Base-by-base conservation (phyloP, 1,140 invertebrate genomes). In the Druon quercuslanigerum region DNA sequence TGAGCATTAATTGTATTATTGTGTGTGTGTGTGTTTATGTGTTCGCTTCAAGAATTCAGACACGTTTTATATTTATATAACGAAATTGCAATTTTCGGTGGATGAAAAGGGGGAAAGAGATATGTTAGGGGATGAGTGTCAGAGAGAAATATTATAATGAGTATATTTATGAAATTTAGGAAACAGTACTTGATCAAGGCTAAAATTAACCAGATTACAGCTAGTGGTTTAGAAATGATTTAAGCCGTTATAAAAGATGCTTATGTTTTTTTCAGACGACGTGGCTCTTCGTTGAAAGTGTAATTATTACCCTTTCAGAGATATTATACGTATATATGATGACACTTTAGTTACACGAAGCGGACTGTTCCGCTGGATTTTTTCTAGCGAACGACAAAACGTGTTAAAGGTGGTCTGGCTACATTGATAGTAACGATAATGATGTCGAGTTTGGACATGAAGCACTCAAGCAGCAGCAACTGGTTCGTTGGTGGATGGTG, bases 361-460 rank as follows among this genome's bases (percentile, higher is more conserved):
- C 40, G 20, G 33, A 46, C 40, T 66, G 16, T 20, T 66, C 33
- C 57, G 12, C 6, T 8, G 25, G 40, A 33, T 33, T 66, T 66
- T 66, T 66, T 40, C 25, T 40, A 66, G 14, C 20, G 20, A 16
- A 46, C 33, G 60, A 66, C 75, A 71, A 50, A 46, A 19, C 54
- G 56, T 77, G 78, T 82, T 80, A 80, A 79, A 75, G 72, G 19
- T 77, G 73, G 76, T 79, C 72, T 72, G 76, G 51, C 54, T 74
- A 74, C 74, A 82, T 79, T 76, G 76, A 76, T 82, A 77, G 77
- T 79, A 74, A 79, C 73, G 78, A 74, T 79, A 80, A 83, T 77
- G 81, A 83, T 79, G 79, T 83, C 78, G 82, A 76, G 78, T 81
- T 83, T 79, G 79, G 76, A 78, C 76, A 81, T 56, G 74, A 76